phyloP scores from a whole-genome alignment of 2,797 vertebrate species.

The Oreochromis grahami region DNA sequence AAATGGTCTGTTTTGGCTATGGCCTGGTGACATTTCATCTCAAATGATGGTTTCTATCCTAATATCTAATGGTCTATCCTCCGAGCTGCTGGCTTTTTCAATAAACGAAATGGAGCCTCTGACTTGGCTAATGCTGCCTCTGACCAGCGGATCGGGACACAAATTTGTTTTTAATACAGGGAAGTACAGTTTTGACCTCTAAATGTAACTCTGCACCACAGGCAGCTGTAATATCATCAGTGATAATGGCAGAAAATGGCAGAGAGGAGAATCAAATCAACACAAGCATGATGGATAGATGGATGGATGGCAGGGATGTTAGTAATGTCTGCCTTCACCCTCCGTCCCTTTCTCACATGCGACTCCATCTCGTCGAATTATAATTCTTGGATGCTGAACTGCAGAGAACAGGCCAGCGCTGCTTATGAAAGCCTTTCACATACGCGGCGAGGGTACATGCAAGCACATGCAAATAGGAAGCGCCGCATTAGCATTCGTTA shows the following conservation, averaged over 20 bases:
- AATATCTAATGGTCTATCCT: slow-evolving; percentile 42
- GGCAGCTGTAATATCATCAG: slow-evolving; percentile 58
- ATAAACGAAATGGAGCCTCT: slow-evolving; percentile 60
- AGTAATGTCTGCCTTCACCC: slow-evolving; percentile 38
- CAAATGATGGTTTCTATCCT: slow-evolving; percentile 35
- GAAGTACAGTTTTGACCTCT: slow-evolving; percentile 67
- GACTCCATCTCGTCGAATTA: slow-evolving; percentile 29
- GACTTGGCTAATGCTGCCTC: slow-evolving; percentile 44
- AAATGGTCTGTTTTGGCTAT: slow-evolving; percentile 59
- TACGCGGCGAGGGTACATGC: slow-evolving; percentile 28
- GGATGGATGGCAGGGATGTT: slow-evolving; percentile 10
- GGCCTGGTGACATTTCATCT: slow-evolving; percentile 53
- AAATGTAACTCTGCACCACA: slow-evolving; percentile 56
- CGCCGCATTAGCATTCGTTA: slow-evolving; percentile 47
- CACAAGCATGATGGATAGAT: slow-evolving; percentile 48
- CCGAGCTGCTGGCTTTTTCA: slow-evolving; percentile 50
- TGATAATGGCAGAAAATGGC: slow-evolving; percentile 54
- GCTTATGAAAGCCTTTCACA: slow-evolving; percentile 43
- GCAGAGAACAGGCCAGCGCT: slow-evolving; percentile 16
- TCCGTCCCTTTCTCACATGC: slow-evolving; percentile 30
- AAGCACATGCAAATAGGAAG: slow-evolving; percentile 49
- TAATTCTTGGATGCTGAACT: slow-evolving; percentile 41
- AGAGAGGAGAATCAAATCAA: slow-evolving; percentile 54
- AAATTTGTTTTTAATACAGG: slow-evolving; percentile 62
- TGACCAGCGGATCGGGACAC: slow-evolving; percentile 38